A percentile compares a stretch with the other conserved stretches of the same genome.
Evolutionary conservation across 2,797 vertebrate species (phyloP).

Genomic region (Sternotherus odoratus): DNA sequence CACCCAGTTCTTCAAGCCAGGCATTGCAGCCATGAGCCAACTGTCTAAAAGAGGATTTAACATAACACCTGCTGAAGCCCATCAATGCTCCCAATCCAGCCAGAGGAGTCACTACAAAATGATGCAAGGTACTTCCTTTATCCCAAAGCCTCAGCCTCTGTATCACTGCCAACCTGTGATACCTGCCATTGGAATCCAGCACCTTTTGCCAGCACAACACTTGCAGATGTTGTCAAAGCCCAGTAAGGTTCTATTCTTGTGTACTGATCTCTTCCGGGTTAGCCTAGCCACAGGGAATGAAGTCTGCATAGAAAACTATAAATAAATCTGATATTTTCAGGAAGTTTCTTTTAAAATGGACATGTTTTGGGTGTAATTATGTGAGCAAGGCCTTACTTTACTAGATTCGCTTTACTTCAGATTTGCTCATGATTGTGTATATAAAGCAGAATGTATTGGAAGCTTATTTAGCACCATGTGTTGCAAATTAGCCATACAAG

Average conservation of each 20-base stretch:
- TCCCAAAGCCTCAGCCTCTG: accelerated
- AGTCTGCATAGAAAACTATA: not conserved
- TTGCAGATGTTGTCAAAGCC: not conserved
- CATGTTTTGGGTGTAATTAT: not conserved
- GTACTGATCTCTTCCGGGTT: not conserved
- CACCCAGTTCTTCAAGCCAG: not conserved
- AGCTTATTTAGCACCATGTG: conserved; percentile 25
- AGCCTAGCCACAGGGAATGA: not conserved
- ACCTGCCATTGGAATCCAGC: not conserved
- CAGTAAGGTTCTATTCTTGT: not conserved
- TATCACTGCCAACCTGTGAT: not conserved
- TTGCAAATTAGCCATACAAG: conserved; percentile 57
- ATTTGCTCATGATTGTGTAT: conserved; percentile 19
- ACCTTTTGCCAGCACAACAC: not conserved
- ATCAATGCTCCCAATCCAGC: not conserved
- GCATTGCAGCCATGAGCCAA: not conserved
- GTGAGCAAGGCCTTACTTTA: conserved; percentile 38
- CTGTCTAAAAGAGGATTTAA: not conserved
- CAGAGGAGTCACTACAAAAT: accelerated
- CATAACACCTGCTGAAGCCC: not conserved
- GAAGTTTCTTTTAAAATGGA: not conserved
- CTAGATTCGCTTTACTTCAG: accelerated
- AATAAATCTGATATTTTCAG: not conserved
- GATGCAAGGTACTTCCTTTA: not conserved
- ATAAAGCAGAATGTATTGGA: conserved; percentile 43